phyloP scores from a whole-genome alignment of 2,113 vertebrate species.

The Cryptoleucopteryx plumbea region DNA sequence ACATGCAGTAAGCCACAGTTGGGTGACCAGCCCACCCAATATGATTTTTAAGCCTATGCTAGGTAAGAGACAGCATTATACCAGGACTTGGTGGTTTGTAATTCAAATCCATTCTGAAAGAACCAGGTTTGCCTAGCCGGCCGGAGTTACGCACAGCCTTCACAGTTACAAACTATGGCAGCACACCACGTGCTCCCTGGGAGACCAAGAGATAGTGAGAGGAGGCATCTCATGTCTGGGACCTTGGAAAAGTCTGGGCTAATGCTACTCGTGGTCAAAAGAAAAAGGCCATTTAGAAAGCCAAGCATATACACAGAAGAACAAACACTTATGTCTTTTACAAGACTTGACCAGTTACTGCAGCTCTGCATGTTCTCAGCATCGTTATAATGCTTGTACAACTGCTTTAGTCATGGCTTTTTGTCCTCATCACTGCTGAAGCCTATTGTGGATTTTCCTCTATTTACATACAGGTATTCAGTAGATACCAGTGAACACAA shows the following conservation, averaged over 20 bases:
- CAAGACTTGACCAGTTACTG: neutral
- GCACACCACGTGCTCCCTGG: rapidly evolving
- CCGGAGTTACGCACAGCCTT: neutral
- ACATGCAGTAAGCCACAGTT: neutral
- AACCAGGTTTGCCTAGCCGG: neutral
- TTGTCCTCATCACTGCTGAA: neutral
- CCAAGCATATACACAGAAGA: neutral
- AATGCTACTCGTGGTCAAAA: neutral
- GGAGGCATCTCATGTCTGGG: neutral
- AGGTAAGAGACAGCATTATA: neutral
- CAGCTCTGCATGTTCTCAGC: neutral
- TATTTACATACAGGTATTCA: neutral
- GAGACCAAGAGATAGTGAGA: neutral
- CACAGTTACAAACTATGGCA: neutral
- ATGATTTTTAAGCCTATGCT: neutral
- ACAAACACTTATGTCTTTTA: neutral
- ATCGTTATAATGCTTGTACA: neutral
- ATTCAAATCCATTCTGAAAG: neutral
- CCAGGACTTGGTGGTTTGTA: neutral
- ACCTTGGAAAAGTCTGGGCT: neutral
- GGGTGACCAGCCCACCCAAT: neutral
- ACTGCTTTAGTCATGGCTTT: neutral
- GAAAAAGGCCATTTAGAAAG: neutral
- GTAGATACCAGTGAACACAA: neutral
- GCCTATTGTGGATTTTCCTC: neutral